phyloP scores from a whole-genome alignment of 2,888 invertebrate species.

The Melolontha melolontha region DNA sequence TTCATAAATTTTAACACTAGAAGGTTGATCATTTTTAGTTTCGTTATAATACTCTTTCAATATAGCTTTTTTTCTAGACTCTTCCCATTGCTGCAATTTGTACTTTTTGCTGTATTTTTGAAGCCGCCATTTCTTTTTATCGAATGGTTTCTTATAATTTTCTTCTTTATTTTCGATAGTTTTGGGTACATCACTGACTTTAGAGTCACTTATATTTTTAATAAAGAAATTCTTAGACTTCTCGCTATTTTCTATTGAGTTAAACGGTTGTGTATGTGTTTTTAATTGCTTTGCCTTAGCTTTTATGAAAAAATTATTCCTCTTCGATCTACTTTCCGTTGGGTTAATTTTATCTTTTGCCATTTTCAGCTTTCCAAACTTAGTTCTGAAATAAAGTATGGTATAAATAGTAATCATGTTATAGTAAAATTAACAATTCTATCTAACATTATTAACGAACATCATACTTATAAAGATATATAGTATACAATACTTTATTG shows the following conservation, averaged over 20 bases:
- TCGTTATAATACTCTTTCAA: slow-evolving; percentile 71
- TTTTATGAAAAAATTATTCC: slow-evolving; percentile 42
- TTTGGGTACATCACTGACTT: slow-evolving; percentile 24
- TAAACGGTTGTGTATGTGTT: not conserved
- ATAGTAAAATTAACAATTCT: too few species aligned
- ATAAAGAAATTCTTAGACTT: slow-evolving; percentile 6
- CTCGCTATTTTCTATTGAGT: slow-evolving; percentile 6
- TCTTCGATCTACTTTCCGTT: slow-evolving; percentile 40
- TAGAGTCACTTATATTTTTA: slow-evolving; percentile 4
- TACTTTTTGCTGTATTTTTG: slow-evolving; percentile 79
- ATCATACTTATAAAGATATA: not conserved
- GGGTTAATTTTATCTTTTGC: slow-evolving; percentile 6
- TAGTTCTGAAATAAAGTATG: slow-evolving; percentile 55
- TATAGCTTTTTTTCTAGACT: slow-evolving; percentile 71
- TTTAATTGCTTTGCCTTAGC: slow-evolving; percentile 8
- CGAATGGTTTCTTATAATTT: slow-evolving; percentile 70
- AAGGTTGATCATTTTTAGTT: slow-evolving; percentile 60
- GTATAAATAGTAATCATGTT: slow-evolving; percentile 42
- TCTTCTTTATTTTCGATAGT: not conserved
- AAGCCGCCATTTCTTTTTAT: slow-evolving; percentile 75
- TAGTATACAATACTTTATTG: not conserved
- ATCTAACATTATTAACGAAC: not conserved
- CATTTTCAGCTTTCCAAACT: slow-evolving; percentile 43
- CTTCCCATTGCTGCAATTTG: slow-evolving; percentile 77
- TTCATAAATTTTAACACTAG: slow-evolving; percentile 69